phyloP scores from a whole-genome alignment of 2,888 invertebrate species.

The Sphaeridia pumilis region DNA sequence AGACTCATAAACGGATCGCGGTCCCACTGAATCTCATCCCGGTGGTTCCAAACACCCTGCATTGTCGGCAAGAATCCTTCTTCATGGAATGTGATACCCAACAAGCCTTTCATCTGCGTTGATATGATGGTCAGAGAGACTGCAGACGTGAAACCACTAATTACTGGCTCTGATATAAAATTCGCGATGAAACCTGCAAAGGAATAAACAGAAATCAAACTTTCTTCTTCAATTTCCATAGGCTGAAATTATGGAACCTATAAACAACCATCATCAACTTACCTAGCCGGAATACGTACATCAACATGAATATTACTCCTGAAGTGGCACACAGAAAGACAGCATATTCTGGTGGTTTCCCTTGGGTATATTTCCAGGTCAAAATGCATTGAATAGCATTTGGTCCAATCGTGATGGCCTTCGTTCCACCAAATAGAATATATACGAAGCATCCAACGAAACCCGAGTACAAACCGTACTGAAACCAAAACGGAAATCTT shows the following conservation, averaged over 20 bases:
- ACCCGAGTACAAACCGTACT: conserved; percentile 49
- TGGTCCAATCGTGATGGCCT: conserved; percentile 28
- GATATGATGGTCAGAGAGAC: conserved; percentile 81
- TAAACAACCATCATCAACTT: neutral
- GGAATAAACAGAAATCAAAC: neutral
- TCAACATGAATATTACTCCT: conserved; percentile 64
- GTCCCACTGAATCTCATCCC: conserved; percentile 53
- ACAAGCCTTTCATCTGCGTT: conserved; percentile 66
- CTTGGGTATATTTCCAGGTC: conserved; percentile 66
- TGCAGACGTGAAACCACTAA: conserved; percentile 80
- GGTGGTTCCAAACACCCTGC: conserved; percentile 54
- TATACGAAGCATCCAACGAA: conserved; percentile 90
- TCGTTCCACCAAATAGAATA: conserved; percentile 64
- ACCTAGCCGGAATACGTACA: conserved; percentile 41
- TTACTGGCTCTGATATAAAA: conserved; percentile 80
- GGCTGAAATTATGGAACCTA: neutral
- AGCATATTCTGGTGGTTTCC: conserved; percentile 64
- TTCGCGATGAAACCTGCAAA: conserved; percentile 67
- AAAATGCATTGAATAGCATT: conserved; percentile 43
- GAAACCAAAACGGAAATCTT: neutral
- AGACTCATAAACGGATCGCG: conserved; percentile 62
- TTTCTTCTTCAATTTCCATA: neutral
- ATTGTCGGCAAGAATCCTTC: conserved; percentile 65
- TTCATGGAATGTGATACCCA: conserved; percentile 58
- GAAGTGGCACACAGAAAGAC: conserved; percentile 70